Percentiles rank a stretch among this genome's conserved stretches.
These are phyloP conservation scores for Nothobranchius kuhntae DNA, from an alignment of 2,113 vertebrate species.

Conservation along the genomic window DNA sequence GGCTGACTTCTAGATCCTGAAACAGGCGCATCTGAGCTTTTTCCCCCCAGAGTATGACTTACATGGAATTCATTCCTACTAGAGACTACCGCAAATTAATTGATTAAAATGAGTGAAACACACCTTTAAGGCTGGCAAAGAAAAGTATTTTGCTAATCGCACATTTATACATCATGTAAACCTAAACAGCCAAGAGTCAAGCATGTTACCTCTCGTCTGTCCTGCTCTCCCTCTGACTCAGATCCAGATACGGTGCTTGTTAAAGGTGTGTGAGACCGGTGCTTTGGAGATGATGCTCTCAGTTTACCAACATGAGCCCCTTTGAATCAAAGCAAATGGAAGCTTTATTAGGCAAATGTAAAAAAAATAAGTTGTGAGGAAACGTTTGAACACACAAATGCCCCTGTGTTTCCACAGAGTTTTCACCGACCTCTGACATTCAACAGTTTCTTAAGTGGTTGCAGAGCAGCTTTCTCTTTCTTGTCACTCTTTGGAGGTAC, in stretches of 20 bases:
- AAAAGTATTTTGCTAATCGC: too few species aligned
- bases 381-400: too few species aligned
- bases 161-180: too few species aligned
- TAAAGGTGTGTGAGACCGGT: slow-evolving; percentile 66
- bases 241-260: slow-evolving; percentile 66
- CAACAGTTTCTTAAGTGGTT: slow-evolving; percentile 81
- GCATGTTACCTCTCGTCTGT: slow-evolving; percentile 51
- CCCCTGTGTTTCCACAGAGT: too few species aligned
- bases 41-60: too few species aligned
- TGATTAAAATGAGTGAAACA: too few species aligned
- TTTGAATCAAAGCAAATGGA: slow-evolving; percentile 18
- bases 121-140: too few species aligned
- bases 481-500: slow-evolving; percentile 80
- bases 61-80: too few species aligned
- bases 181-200: not conserved
- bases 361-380: too few species aligned
- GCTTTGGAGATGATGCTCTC: slow-evolving; percentile 74
- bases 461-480: slow-evolving; percentile 76
- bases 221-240: slow-evolving; percentile 78
- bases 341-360: not conserved
- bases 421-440: slow-evolving; percentile 87
- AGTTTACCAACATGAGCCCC: slow-evolving; percentile 47
- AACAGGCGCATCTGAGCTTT: too few species aligned
- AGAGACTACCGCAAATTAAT: too few species aligned
- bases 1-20: too few species aligned